A percentile compares a stretch with the other conserved stretches of the same genome.
These are phyloP conservation scores for Sebastes itinus DNA, from an alignment of 2,797 vertebrate genomes.

Conservation along the genomic window DNA sequence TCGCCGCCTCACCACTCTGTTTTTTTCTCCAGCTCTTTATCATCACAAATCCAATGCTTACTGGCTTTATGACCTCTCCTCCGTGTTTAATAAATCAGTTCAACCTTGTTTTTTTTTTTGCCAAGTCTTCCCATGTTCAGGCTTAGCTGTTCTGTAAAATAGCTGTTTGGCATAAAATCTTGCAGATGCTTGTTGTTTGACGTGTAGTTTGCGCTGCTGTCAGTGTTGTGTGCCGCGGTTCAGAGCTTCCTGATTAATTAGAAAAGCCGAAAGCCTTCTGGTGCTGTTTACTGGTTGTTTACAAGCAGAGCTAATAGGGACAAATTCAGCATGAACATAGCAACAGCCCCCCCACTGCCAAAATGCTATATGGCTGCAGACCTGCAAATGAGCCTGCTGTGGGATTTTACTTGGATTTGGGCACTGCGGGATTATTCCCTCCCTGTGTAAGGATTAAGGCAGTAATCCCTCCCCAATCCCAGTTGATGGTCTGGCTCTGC, in stretches of 20 bases:
- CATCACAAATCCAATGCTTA: slow-evolving; percentile 27
- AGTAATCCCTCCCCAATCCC: slow-evolving; percentile 82
- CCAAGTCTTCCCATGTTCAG: not conserved
- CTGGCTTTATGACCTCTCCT: slow-evolving; percentile 13
- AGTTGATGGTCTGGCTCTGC: slow-evolving; percentile 69
- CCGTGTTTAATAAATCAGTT: slow-evolving; percentile 26
- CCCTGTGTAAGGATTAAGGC: slow-evolving; percentile 81
- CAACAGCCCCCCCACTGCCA: slow-evolving; percentile 62
- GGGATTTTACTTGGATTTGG: slow-evolving; percentile 78
- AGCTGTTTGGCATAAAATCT: not conserved
- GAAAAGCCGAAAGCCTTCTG: slow-evolving; percentile 6
- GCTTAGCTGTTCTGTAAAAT: not conserved
- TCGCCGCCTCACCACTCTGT: not conserved
- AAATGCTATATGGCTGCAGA: slow-evolving; percentile 25
- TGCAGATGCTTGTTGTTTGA: not conserved
- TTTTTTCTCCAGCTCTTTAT: slow-evolving; percentile 29
- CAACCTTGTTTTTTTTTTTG: not conserved
- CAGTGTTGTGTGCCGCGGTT: not conserved
- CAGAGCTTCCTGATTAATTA: slow-evolving; percentile 28
- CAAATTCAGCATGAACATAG: slow-evolving; percentile 54
- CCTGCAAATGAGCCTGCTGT: slow-evolving; percentile 63
- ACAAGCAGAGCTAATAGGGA: slow-evolving; percentile 41
- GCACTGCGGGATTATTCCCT: slow-evolving; percentile 83
- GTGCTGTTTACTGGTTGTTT: slow-evolving; percentile 41
- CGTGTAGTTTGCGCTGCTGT: not conserved